Percentiles rank a stretch among this genome's conserved stretches.
Conservation (phyloP, 2,888 invertebrate species). For the Acutogordius australiensis region DNA sequence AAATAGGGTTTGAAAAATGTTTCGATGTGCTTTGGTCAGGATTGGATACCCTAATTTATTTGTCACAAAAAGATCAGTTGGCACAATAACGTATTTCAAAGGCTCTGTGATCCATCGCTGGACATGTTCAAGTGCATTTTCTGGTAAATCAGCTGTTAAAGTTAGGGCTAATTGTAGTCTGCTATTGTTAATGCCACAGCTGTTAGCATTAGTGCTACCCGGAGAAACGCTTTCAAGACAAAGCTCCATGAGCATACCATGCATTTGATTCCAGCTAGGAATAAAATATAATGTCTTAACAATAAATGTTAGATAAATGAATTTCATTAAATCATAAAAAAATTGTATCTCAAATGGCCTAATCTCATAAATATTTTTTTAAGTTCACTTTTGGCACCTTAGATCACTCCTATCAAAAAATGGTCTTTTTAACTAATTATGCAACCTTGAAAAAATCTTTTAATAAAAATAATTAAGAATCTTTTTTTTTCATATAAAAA, state of each 20-base stretch:
- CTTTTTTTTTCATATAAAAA: no score
- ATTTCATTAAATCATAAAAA: no score
- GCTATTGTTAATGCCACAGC: neutral
- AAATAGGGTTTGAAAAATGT: neutral
- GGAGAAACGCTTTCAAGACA: neutral
- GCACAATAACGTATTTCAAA: neutral
- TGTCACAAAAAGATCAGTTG: neutral
- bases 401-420: no score
- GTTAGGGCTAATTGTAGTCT: neutral
- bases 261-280: neutral
- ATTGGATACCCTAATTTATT: neutral
- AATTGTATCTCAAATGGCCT: no score
- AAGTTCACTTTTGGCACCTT: no score
- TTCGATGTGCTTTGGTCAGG: neutral
- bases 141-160: neutral
- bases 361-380: no score
- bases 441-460: no score
- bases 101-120: neutral
- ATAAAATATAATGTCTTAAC: no score
- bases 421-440: no score
- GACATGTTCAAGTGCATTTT: neutral
- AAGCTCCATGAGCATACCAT: neutral
- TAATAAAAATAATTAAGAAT: no score
- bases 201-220: neutral
- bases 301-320: no score